A percentile compares a stretch with the other conserved stretches of the same genome.
Evolutionary conservation across 2,113 vertebrate species (phyloP).

Genomic region (Piaya cayana): DNA sequence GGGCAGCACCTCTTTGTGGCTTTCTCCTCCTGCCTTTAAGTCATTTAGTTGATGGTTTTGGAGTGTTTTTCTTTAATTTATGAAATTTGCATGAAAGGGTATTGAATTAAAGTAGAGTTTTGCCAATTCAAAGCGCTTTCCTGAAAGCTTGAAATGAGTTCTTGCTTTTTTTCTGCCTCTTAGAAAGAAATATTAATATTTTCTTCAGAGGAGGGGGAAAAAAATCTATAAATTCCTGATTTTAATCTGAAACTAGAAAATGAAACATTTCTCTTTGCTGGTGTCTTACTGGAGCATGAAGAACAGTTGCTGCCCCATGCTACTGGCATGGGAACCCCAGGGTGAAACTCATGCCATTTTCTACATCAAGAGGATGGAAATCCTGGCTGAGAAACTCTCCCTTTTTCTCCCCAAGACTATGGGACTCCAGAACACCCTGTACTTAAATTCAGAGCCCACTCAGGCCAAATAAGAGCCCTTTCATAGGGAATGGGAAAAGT

Average conservation of each 20-base stretch:
- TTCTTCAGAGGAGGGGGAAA: neutral
- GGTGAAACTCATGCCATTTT: rapidly evolving
- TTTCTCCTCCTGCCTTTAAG: neutral
- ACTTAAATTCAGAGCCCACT: neutral
- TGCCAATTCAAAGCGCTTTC: neutral
- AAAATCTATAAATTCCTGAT: neutral
- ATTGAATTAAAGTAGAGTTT: neutral
- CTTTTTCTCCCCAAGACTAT: neutral
- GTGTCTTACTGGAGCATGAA: neutral
- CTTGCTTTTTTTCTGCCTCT: neutral
- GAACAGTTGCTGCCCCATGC: neutral
- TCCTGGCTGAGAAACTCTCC: neutral
- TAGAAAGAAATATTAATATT: neutral
- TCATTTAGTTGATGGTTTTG: neutral
- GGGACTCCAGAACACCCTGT: neutral
- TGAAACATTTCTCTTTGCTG: neutral
- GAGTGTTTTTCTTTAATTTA: neutral
- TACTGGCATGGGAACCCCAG: neutral
- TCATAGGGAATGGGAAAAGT: slow-evolving; percentile 15
- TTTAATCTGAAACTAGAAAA: neutral
- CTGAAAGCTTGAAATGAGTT: neutral
- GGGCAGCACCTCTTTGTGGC: neutral
- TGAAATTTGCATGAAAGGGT: neutral
- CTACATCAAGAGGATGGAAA: neutral
- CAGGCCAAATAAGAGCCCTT: neutral